Conservation (phyloP, 2,888 invertebrate genomes). For the Drosophila buzzatii region DNA sequence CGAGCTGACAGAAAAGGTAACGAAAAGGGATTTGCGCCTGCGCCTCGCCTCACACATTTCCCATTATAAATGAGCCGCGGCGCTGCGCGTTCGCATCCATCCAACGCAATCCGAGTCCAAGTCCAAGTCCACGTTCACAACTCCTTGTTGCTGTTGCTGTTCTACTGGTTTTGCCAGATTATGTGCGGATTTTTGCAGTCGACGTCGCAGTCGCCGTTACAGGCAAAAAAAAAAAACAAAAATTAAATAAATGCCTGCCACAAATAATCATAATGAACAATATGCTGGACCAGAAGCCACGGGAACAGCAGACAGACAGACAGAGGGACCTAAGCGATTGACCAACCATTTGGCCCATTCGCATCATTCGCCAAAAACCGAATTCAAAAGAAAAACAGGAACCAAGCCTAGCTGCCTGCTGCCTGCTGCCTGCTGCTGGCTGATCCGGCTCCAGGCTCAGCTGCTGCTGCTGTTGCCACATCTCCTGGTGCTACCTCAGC, state of each 20-base stretch:
- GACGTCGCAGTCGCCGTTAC: constrained; percentile 29
- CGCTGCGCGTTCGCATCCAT: constrained; percentile 33
- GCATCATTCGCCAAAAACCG: constrained; percentile 36
- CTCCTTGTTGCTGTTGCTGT: constrained; percentile 55
- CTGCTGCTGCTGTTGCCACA: constrained; percentile 8
- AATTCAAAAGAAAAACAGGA: constrained; percentile 78
- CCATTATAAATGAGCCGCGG: constrained; percentile 74
- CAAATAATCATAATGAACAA: constrained; percentile 79
- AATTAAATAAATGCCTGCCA: constrained; percentile 59
- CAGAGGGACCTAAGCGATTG: constrained; percentile 28
- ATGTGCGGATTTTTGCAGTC: constrained; percentile 78
- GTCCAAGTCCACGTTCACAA: constrained; percentile 16
- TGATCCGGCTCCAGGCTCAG: constrained; percentile 5
- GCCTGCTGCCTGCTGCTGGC: constrained; percentile 22
- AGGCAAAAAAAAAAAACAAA: constrained; percentile 13
- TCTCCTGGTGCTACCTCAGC: constrained; percentile 7
- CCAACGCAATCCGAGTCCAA: constrained; percentile 24
- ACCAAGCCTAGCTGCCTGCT: constrained; percentile 34
- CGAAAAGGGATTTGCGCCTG: constrained; percentile 76
- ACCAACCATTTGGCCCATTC: constrained; percentile 19
- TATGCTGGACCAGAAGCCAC: constrained; percentile 52
- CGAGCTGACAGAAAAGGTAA: constrained; percentile 59
- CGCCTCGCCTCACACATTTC: constrained; percentile 72
- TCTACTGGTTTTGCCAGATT: constrained; percentile 81
- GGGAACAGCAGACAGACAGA: constrained; percentile 43